Evolutionary conservation across 2,113 vertebrate species (phyloP).

Genomic region (Pipa parva): DNA sequence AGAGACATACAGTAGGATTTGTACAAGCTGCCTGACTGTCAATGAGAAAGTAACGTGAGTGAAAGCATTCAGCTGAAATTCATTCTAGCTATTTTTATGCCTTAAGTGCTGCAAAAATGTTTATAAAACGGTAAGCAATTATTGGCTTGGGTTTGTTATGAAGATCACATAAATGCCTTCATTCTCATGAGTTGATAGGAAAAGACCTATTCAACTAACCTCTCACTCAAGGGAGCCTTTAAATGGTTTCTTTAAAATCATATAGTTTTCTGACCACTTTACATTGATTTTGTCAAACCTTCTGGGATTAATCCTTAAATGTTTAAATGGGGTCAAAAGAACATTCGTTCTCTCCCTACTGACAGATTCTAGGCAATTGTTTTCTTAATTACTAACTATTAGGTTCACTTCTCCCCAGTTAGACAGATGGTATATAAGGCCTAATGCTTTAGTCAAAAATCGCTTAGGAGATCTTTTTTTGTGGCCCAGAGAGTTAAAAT

Average conservation of each 20-base stretch:
- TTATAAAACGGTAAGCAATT: conserved; percentile 7
- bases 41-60: conserved; percentile 34
- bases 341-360: conserved; percentile 16
- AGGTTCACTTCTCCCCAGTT: conserved; percentile 8
- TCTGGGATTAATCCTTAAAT: conserved; percentile 23
- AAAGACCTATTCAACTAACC: conserved; percentile 20
- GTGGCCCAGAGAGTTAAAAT: conserved; percentile 8
- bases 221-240: conserved; percentile 5
- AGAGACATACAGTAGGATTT: conserved; percentile 36
- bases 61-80: conserved; percentile 11
- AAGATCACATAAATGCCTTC: conserved; percentile 24
- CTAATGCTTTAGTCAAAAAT: conserved; percentile 5
- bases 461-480: conserved; percentile 11
- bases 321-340: conserved; percentile 31
- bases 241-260: conserved; percentile 32
- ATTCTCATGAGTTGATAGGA: conserved; percentile 7
- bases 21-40: conserved; percentile 28
- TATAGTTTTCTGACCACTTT: conserved; percentile 34
- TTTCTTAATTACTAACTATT: conserved; percentile 24
- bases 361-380: conserved; percentile 16
- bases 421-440: conserved; percentile 33
- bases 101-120: not conserved
- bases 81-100: conserved; percentile 7
- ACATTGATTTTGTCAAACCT: conserved; percentile 41
- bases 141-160: conserved; percentile 14